A percentile compares a stretch with the other conserved stretches of the same genome.
These are phyloP conservation scores for Morbakka virulenta DNA, from an alignment of 30 jellyfish, hydroid and myxozoan species.

Conservation along the genomic window DNA sequence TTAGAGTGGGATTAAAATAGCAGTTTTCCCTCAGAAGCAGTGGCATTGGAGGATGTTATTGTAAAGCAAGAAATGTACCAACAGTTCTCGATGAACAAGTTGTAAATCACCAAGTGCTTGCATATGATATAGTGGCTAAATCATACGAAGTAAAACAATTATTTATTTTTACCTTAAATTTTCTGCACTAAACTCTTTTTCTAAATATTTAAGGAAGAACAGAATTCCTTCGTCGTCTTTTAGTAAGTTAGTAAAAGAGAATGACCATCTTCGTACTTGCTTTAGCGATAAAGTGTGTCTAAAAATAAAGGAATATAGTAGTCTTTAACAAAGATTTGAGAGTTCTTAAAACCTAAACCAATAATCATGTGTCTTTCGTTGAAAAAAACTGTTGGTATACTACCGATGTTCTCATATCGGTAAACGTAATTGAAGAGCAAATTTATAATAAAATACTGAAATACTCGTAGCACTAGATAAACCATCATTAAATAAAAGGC, in stretches of 20 bases:
- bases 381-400: too few relatives aligned
- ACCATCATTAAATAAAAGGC: too few relatives aligned
- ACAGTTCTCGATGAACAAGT: too few relatives aligned
- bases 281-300: constrained; percentile 55
- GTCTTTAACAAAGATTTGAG: not conserved
- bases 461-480: too few relatives aligned
- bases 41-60: not conserved
- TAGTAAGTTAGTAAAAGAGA: constrained; percentile 54
- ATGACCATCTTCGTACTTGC: constrained; percentile 79
- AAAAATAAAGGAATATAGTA: not conserved
- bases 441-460: too few relatives aligned
- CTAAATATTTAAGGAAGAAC: constrained; percentile 69
- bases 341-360: not conserved
- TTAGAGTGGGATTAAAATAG: not conserved
- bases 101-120: too few relatives aligned
- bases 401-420: too few relatives aligned
- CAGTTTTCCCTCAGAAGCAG: not conserved
- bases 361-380: too few relatives aligned
- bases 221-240: constrained; percentile 77
- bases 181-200: constrained; percentile 92
- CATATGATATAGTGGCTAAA: too few relatives aligned
- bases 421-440: too few relatives aligned
- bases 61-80: too few relatives aligned
- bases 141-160: not conserved
- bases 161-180: constrained; percentile 59